A percentile compares a stretch with the other conserved stretches of the same genome.
phyloP scores from a whole-genome alignment of 2,888 invertebrate genomes.

The Cistogaster globosa region DNA sequence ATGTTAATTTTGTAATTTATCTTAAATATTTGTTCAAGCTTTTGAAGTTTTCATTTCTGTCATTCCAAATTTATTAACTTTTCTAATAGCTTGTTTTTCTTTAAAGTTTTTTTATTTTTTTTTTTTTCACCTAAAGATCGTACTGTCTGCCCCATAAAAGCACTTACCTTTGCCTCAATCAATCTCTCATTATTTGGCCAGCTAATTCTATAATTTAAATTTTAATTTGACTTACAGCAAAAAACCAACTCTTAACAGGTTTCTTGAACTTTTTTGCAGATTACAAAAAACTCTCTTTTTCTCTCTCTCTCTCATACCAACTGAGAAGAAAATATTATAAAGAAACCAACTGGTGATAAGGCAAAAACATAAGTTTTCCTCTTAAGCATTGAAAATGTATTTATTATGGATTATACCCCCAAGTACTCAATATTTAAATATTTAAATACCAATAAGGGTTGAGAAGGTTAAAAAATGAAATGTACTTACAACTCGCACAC shows the following conservation, averaged over 20 bases:
- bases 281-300: slow-evolving; percentile 45
- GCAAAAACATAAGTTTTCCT: slow-evolving; percentile 62
- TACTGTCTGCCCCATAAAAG: slow-evolving; percentile 1
- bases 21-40: too few species aligned
- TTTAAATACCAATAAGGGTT: slow-evolving; percentile 69
- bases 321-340: background rate
- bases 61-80: slow-evolving; percentile 53
- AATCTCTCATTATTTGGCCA: slow-evolving; percentile 37
- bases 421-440: slow-evolving; percentile 69
- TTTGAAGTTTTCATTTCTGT: background rate
- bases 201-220: slow-evolving; percentile 63
- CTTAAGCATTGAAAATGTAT: slow-evolving; percentile 66
- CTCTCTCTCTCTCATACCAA: background rate
- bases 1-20: too few species aligned
- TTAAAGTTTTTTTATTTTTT: too few species aligned
- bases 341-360: slow-evolving; percentile 44
- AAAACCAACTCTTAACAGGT: slow-evolving; percentile 64
- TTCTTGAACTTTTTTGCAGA: slow-evolving; percentile 72
- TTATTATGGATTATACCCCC: slow-evolving; percentile 71
- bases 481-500: background rate
- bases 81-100: background rate
- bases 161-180: background rate
- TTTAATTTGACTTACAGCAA: slow-evolving; percentile 38
- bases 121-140: slow-evolving; percentile 23
- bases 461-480: slow-evolving; percentile 53